Base-by-base conservation (phyloP, 2,113 vertebrate species). In the Amphilophus citrinellus region DNA sequence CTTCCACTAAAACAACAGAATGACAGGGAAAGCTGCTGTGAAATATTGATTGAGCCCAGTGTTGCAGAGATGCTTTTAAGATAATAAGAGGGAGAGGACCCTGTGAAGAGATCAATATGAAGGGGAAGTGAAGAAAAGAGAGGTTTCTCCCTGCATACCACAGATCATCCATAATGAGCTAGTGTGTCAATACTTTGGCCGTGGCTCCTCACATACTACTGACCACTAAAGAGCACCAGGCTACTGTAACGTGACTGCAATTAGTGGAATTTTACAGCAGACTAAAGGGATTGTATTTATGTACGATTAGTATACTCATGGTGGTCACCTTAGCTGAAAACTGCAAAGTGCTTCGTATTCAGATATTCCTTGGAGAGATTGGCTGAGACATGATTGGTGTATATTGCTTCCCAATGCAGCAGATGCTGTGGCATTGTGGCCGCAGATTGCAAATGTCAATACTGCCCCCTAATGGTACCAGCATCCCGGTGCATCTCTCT, bases 31-130 rank as follows among this genome's bases (percentile, higher is more conserved):
- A 91, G 89, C 84, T 88, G 77, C 93, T 89, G 92, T 92, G 89
- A 95, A 87, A 85, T 93, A 95, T 95, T 85, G 93, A 95, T 93
- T 76, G 65, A 89, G 78, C 42, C 89, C 89, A 85, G 90, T 94
- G 95, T 92, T 94, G 94, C 89, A 88, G 91, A 91, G 88, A 95
- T 93, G 93, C 93, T 95, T 95, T 95, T 95, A 94, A 95, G 94
- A 94, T 95, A 95, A 95, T 95, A 95, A 93, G 92, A 86, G 79
- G 84, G 76, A 91, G 89, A 91, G 84, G 90, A 91, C 82, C 91
- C 91, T 92, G 93, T 89, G 88, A 93, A 80, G 77, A 87, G 92
- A 95, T 95, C 93, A 91, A 95, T 95, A 92, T 9, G 44, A 53
- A 88, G 81, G 80, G 92, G 90, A 94, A 91, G 93, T 88, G 90